phyloP scores from a whole-genome alignment of 2,888 invertebrate species.

The Tenthredo scrophulariae region DNA sequence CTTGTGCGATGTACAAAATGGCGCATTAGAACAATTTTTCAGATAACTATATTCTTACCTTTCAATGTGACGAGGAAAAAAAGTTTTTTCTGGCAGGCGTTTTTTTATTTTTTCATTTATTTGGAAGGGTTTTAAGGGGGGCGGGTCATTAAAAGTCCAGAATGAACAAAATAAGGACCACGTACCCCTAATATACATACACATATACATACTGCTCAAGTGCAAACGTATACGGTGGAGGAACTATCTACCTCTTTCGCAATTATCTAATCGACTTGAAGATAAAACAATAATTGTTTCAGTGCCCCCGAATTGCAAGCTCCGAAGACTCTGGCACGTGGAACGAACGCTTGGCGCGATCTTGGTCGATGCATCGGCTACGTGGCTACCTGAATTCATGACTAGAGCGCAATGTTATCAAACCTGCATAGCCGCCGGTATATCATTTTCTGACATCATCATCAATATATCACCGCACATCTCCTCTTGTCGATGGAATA shows the following conservation, averaged over 20 bases:
- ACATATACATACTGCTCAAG: neutral
- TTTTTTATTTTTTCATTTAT: too few relatives aligned
- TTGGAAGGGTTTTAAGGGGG: too few relatives aligned
- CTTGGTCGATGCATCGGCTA: conserved; percentile 84
- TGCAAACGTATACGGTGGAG: neutral
- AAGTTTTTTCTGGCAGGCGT: too few relatives aligned
- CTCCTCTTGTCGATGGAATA: neutral
- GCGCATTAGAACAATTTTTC: too few relatives aligned
- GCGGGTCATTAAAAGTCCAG: too few relatives aligned
- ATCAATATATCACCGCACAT: neutral
- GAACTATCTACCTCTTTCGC: neutral
- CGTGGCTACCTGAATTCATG: conserved; percentile 82
- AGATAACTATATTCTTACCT: too few relatives aligned
- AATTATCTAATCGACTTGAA: neutral
- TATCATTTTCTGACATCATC: neutral
- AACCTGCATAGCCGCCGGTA: conserved; percentile 69
- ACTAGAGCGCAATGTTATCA: conserved; percentile 86
- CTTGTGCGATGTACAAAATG: too few relatives aligned
- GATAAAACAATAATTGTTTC: conserved; percentile 57
- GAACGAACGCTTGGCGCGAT: conserved; percentile 89
- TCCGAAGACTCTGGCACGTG: conserved; percentile 85
- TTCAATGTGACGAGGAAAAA: too few relatives aligned
- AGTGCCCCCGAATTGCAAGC: conserved; percentile 81
- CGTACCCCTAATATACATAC: too few relatives aligned
- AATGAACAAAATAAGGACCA: too few relatives aligned